These are phyloP conservation scores for Parasteatoda lunata DNA, from an alignment of 2,888 invertebrate genomes.

Conservation along the genomic window DNA sequence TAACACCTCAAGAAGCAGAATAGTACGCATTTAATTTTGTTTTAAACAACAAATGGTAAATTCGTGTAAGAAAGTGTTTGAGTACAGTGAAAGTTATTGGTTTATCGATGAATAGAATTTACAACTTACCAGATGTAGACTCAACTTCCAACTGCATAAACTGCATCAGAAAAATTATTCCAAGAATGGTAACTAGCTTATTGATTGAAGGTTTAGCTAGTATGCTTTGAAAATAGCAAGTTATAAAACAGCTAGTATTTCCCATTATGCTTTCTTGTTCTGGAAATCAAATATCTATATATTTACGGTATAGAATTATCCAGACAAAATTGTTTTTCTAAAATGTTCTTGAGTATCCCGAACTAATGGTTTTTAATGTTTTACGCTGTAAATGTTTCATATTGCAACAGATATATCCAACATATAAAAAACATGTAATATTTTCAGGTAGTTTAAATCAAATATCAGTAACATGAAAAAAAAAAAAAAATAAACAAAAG, in stretches of 20 bases:
- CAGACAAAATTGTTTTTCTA: neutral
- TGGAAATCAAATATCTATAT: too few relatives aligned
- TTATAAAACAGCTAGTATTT: neutral
- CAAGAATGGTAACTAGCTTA: neutral
- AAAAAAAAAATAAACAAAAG: too few relatives aligned
- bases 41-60: too few relatives aligned
- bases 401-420: neutral
- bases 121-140: slow-evolving; percentile 21
- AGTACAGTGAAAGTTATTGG: too few relatives aligned
- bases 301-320: neutral
- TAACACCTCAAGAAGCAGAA: too few relatives aligned
- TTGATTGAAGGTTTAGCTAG: neutral
- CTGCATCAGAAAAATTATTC: slow-evolving; percentile 16
- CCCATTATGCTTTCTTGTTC: neutral
- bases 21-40: too few relatives aligned
- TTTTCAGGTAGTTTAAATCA: too few relatives aligned
- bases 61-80: too few relatives aligned
- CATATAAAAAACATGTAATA: neutral
- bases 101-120: too few relatives aligned
- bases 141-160: neutral
- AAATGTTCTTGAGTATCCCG: neutral
- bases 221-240: neutral
- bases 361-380: too few relatives aligned
- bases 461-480: too few relatives aligned
- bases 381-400: neutral